Conservation (phyloP, 2,113 vertebrate genomes). For the Galbula dea region DNA sequence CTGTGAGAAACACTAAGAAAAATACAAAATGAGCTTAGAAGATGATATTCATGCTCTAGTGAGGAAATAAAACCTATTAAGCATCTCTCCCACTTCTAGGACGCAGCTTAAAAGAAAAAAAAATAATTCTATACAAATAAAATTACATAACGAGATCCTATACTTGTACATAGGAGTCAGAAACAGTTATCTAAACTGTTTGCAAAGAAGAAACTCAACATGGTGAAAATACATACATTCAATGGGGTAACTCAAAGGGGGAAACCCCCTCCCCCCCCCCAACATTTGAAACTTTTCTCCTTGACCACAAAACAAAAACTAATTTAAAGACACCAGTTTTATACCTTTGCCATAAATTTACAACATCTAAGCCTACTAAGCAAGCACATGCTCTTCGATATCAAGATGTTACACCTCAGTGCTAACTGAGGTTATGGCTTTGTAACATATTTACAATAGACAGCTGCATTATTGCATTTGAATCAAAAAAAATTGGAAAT, state of each 20-base stretch:
- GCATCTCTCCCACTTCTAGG: too few relatives aligned
- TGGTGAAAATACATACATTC: background rate
- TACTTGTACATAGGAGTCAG: background rate
- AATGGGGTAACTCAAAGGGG: background rate
- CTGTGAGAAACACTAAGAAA: background rate
- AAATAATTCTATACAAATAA: background rate
- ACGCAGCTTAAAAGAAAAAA: background rate
- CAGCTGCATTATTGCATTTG: background rate
- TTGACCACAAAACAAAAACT: background rate
- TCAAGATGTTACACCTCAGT: background rate
- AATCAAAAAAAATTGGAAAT: background rate
- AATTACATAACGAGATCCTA: background rate
- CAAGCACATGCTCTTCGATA: background rate
- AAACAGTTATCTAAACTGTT: background rate
- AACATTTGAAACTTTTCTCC: background rate
- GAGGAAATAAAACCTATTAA: background rate
- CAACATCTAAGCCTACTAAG: background rate
- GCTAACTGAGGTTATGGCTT: background rate
- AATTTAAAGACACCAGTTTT: background rate
- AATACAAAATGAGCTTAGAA: background rate
- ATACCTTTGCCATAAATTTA: background rate
- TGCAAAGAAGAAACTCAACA: background rate
- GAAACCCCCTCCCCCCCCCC: too few relatives aligned
- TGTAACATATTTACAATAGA: background rate
- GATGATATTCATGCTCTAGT: background rate